Evolutionary conservation across 2,113 vertebrate genomes (phyloP).

Genomic region (Micronycteris hirsuta): DNA sequence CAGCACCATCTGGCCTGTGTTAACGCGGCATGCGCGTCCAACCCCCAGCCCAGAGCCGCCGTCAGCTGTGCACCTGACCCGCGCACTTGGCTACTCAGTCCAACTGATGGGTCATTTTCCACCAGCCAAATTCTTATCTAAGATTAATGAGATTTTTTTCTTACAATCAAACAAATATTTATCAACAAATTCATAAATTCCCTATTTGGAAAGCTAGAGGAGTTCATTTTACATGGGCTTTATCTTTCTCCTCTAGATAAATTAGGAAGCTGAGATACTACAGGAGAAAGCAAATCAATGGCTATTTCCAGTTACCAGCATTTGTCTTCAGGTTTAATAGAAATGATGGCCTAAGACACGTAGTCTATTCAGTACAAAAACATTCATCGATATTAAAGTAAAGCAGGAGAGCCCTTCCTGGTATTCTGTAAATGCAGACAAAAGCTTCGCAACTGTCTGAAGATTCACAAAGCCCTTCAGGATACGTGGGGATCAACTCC

Average conservation of each 20-base stretch:
- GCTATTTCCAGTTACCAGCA: constrained; percentile 63
- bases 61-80: not conserved
- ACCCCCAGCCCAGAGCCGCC: not conserved
- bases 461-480: not conserved
- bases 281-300: constrained; percentile 70
- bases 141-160: constrained; percentile 36
- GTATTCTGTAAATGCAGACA: not conserved
- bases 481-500: not conserved
- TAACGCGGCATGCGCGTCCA: not conserved
- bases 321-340: constrained; percentile 69
- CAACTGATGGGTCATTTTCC: not conserved
- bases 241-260: constrained; percentile 57
- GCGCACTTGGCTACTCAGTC: not conserved
- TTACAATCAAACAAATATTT: constrained; percentile 47
- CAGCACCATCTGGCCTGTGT: not conserved
- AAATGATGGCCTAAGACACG: constrained; percentile 56
- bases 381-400: constrained; percentile 15
- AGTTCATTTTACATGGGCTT: constrained; percentile 40
- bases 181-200: constrained; percentile 56
- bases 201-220: constrained; percentile 40
- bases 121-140: constrained; percentile 16
- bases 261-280: constrained; percentile 55
- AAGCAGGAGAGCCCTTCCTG: not conserved
- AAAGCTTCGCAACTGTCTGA: not conserved
- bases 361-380: constrained; percentile 32